A percentile compares a stretch with the other conserved stretches of the same genome.
phyloP scores from a whole-genome alignment of 2,797 vertebrate species.

The Xiphorhynchus erythropygius region DNA sequence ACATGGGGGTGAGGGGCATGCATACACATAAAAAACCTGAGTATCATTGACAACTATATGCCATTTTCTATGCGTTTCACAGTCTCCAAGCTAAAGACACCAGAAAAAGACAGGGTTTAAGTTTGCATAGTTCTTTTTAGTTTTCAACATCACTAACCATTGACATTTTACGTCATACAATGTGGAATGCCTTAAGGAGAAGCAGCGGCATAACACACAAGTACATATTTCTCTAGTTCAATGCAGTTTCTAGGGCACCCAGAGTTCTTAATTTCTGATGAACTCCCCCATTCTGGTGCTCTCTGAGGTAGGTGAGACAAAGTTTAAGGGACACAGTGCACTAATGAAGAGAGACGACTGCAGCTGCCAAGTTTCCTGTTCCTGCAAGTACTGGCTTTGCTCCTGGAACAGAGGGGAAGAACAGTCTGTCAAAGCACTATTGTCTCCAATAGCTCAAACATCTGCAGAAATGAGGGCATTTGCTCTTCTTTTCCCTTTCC shows the following conservation, averaged over 20 bases:
- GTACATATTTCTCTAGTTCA: neutral
- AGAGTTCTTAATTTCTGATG: neutral
- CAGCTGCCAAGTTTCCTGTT: neutral
- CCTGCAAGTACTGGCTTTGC: neutral
- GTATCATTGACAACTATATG: neutral
- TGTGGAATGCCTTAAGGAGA: neutral
- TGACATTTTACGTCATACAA: neutral
- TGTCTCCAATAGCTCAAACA: neutral
- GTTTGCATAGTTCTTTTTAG: neutral
- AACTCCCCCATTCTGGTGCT: neutral
- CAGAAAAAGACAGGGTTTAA: neutral
- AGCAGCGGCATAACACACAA: neutral
- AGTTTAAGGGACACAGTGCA: neutral
- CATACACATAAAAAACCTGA: neutral
- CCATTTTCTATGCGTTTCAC: neutral
- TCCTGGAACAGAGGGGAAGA: conserved; percentile 12
- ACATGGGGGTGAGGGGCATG: accelerated
- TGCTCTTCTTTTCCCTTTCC: neutral
- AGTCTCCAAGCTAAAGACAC: neutral
- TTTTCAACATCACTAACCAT: neutral
- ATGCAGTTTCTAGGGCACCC: neutral
- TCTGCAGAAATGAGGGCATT: neutral
- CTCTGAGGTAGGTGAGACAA: neutral
- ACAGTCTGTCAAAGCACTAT: neutral
- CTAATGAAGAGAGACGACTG: neutral